Evolutionary conservation across 2,797 vertebrate species (phyloP), one percentile per base, ranked within the genome.

Genomic region (Semotilus atromaculatus): DNA sequence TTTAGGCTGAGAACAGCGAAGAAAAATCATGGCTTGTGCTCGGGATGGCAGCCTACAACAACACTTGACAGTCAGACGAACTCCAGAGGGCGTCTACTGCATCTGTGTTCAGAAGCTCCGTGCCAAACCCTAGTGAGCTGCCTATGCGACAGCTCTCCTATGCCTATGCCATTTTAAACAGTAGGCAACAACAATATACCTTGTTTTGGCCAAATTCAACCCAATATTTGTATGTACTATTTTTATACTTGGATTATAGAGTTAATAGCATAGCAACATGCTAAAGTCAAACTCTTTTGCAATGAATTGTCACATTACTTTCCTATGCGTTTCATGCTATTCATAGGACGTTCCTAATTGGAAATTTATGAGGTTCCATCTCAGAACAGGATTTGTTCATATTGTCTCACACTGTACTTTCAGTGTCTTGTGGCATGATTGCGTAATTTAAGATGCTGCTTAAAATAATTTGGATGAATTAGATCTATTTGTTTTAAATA

Each of bases 1-100:
- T 82, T 73, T 78, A 48, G 68, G 19, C 72, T 85, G 78, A 64
- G 73, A 88, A 88, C 26, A 71, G 68, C 1, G 0, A 48, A 77
- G 66, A 64, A 84, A 82, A 89, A 55, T 85, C 34, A 79, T 84
- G 85, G 80, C 62, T 31, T 79, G 48, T 51, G 85, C 48, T 87
- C 34, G 55, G 73, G 81, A 82, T 31, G 45, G 75, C 81, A 87
- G 80, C 73, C 60, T 73, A 48, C 55, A 85, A 51, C 75, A 81
- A 79, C 31, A 81, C 53, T 40, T 58, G 26, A 36, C 45, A 77
- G 26, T 58, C 64, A 74, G 26, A 74, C 55, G 31, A 67, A 19
- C 48, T 66, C 53, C 64, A 72, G 40, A 81, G 40, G 43, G 10
- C 13, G 19, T 45, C 34, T 67, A 29, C 26, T 68, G 40, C 74